Evolutionary conservation across 2,888 invertebrate genomes (phyloP).

Genomic region (Glyphotaelius pellucidus): DNA sequence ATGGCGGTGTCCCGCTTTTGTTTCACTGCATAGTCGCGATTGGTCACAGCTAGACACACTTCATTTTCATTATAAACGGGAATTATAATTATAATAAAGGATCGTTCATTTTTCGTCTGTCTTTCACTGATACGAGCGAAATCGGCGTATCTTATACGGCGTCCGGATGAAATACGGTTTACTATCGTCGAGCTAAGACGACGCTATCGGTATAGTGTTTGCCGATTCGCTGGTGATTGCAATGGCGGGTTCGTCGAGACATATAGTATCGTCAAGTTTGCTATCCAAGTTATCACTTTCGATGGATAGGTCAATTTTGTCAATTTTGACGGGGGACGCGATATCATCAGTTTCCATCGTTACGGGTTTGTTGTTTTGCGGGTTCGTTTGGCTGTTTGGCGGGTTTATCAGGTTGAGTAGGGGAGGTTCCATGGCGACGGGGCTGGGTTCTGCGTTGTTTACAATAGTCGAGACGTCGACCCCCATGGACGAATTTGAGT

Average conservation of each 20-base stretch:
- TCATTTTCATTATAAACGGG: too few species aligned
- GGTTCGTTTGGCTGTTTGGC: background rate
- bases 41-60: too few species aligned
- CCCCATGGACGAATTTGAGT: conserved; percentile 62
- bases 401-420: background rate
- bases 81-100: background rate
- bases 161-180: background rate
- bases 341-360: background rate
- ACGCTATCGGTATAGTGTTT: background rate
- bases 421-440: background rate
- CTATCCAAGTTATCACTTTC: background rate
- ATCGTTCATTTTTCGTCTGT: background rate
- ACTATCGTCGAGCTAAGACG: background rate
- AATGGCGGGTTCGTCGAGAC: background rate
- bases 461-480: conserved; percentile 47
- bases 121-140: background rate
- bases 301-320: background rate
- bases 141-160: background rate
- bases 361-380: background rate
- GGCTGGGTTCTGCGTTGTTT: background rate
- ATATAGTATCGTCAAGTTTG: background rate
- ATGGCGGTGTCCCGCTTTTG: too few species aligned
- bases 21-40: too few species aligned
- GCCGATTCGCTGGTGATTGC: background rate
- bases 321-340: background rate